Conservation (phyloP, 2,888 invertebrate species). For the Cosmia pyralina region DNA sequence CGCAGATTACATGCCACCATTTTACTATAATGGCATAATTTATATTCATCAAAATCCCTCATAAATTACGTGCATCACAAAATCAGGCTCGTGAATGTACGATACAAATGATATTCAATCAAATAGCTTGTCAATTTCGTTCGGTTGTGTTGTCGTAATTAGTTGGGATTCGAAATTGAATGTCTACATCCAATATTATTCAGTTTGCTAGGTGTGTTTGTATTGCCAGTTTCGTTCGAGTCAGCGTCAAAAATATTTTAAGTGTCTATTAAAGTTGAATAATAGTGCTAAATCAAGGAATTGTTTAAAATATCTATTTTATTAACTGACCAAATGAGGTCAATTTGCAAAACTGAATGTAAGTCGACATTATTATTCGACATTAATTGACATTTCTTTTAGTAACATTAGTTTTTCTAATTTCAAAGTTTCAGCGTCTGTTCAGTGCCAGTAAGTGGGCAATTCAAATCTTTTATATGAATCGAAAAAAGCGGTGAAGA, state of each 20-base stretch:
- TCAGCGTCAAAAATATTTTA: conserved; percentile 20
- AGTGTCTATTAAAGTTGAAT: conserved; percentile 1
- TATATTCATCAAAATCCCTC: conserved; percentile 75
- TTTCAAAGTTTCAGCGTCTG: background rate
- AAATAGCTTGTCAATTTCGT: conserved; percentile 55
- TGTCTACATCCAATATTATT: conserved; percentile 41
- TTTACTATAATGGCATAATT: conserved; percentile 64
- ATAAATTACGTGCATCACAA: conserved; percentile 64
- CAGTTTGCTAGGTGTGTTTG: conserved; percentile 20
- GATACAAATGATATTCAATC: conserved; percentile 58
- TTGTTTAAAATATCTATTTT: conserved; percentile 4
- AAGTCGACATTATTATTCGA: too few species aligned
- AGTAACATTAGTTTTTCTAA: background rate
- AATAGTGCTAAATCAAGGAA: background rate
- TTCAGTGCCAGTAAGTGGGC: conserved; percentile 16
- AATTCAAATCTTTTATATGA: conserved; percentile 47
- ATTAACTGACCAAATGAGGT: background rate
- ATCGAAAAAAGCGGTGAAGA: conserved; percentile 58
- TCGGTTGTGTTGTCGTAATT: conserved; percentile 47
- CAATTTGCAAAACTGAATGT: background rate
- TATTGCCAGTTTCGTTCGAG: conserved; percentile 18
- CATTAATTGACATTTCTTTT: background rate
- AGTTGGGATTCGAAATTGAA: conserved; percentile 50
- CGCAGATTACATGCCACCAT: conserved; percentile 68
- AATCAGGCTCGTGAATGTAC: conserved; percentile 43